Conservation (phyloP, 2,797 vertebrate genomes). For the Balearica regulorum region DNA sequence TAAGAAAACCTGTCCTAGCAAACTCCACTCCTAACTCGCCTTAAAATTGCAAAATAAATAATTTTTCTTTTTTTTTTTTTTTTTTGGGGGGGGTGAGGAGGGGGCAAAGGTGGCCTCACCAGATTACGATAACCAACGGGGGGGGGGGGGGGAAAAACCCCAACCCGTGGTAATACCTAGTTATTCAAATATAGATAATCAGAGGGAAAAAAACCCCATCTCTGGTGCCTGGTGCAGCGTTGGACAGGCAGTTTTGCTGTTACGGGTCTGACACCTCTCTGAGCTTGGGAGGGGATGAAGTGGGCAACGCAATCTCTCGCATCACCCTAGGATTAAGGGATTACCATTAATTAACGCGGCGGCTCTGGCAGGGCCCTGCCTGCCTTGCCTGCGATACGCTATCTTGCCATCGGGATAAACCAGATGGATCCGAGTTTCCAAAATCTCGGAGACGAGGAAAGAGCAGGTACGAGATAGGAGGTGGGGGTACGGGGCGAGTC, state of each 20-base stretch:
- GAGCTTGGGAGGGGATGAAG: background rate
- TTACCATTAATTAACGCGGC: conserved; percentile 90
- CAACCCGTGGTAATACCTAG: background rate
- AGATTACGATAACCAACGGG: background rate
- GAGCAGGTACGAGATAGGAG: background rate
- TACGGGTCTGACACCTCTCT: background rate
- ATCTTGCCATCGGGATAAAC: conserved; percentile 80
- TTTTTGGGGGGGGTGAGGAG: too few species aligned
- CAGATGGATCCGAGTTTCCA: conserved; percentile 65
- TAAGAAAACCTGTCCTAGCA: background rate
- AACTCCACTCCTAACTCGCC: background rate
- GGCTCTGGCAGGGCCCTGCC: conserved; percentile 80
- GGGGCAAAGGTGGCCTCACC: background rate
- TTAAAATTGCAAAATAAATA: background rate
- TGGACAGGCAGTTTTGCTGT: background rate
- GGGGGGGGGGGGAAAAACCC: fast-evolving
- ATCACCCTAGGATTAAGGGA: conserved; percentile 87
- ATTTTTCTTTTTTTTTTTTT: background rate
- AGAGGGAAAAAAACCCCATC: background rate
- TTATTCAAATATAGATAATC: background rate
- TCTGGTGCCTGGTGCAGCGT: background rate
- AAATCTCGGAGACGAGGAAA: background rate
- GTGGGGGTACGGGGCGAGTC: background rate
- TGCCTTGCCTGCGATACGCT: conserved; percentile 85
- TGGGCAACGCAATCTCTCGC: conserved; percentile 72